A percentile compares a stretch with the other conserved stretches of the same genome.
Conservation (phyloP, 2,797 vertebrate genomes). For the Alosa sapidissima region DNA sequence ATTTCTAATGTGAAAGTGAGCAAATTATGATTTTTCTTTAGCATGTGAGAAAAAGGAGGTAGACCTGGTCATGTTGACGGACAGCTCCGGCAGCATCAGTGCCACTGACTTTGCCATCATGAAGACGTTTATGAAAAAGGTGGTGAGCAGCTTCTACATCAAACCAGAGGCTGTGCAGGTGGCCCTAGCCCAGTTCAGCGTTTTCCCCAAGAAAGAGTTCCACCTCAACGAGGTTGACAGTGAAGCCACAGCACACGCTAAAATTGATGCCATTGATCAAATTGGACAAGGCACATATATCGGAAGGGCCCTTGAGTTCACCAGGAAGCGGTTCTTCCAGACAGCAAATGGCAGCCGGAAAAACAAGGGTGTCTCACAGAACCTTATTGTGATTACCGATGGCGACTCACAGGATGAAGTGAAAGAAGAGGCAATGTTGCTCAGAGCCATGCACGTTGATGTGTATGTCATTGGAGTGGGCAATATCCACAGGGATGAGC, state of each 20-base stretch:
- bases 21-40: constrained; percentile 47
- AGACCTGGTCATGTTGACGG: constrained; percentile 82
- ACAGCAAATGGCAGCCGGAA: constrained; percentile 66
- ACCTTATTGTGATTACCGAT: constrained; percentile 82
- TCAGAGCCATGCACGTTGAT: constrained; percentile 64
- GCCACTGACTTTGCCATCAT: constrained; percentile 62
- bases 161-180: constrained; percentile 63
- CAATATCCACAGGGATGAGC: constrained; percentile 57
- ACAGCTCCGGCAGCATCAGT: constrained; percentile 76
- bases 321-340: constrained; percentile 65
- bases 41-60: constrained; percentile 71
- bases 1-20: not conserved
- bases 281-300: constrained; percentile 57
- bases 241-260: constrained; percentile 44
- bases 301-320: constrained; percentile 58
- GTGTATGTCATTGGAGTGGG: constrained; percentile 79
- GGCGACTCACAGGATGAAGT: constrained; percentile 71
- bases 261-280: constrained; percentile 64
- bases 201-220: constrained; percentile 66
- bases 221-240: constrained; percentile 65
- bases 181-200: constrained; percentile 80
- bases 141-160: constrained; percentile 70
- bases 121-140: constrained; percentile 71
- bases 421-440: constrained; percentile 54
- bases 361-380: constrained; percentile 64